A percentile compares a stretch with the other conserved stretches of the same genome.
phyloP scores from a whole-genome alignment of 2,888 invertebrate species.

The Eudasyphora cyanicolor region DNA sequence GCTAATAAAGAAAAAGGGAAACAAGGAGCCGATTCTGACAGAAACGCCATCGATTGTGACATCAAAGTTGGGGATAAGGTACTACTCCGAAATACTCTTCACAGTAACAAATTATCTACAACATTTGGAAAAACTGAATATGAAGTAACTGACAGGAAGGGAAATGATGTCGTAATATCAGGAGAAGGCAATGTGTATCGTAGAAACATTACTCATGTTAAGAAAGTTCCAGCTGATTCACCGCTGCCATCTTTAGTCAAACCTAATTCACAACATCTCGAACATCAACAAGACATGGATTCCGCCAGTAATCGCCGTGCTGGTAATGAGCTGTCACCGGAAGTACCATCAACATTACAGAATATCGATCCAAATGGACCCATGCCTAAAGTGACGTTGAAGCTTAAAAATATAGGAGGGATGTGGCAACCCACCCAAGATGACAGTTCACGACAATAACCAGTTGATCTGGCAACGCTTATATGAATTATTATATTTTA shows the following conservation, averaged over 20 bases:
- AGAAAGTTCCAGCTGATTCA: constrained; percentile 20
- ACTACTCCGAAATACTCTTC: constrained; percentile 42
- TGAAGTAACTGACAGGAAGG: constrained; percentile 32
- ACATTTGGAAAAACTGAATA: constrained; percentile 33
- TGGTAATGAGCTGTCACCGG: background rate
- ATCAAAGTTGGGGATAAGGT: constrained; percentile 47
- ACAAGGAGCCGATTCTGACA: constrained; percentile 40
- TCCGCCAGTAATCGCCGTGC: background rate
- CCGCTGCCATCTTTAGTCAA: too few species aligned
- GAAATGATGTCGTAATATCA: constrained; percentile 37
- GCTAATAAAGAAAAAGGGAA: constrained; percentile 58
- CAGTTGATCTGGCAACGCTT: too few species aligned
- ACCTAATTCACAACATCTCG: too few species aligned
- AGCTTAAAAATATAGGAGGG: constrained; percentile 45
- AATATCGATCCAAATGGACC: constrained; percentile 42
- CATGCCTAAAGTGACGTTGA: constrained; percentile 42
- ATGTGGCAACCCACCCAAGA: constrained; percentile 26
- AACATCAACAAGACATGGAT: background rate
- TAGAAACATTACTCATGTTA: constrained; percentile 35
- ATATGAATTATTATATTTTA: too few species aligned
- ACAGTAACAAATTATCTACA: constrained; percentile 48
- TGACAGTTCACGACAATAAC: background rate
- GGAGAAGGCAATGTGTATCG: constrained; percentile 10
- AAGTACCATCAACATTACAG: constrained; percentile 36
- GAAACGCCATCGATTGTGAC: constrained; percentile 38